Conservation (phyloP, 2,888 invertebrate genomes). For the Aphrophora alni region DNA sequence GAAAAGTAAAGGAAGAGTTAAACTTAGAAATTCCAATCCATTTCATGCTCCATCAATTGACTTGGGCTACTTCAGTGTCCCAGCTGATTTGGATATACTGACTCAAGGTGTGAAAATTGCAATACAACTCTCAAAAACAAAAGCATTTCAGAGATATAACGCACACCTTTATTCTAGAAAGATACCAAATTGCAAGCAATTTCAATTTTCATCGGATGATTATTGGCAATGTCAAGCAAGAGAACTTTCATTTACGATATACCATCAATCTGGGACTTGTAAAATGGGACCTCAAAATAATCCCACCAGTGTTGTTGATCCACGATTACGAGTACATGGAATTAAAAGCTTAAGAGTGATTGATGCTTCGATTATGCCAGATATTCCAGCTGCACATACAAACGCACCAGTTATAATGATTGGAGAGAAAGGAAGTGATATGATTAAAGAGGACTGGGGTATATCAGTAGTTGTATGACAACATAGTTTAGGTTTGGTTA, state of each 20-base stretch:
- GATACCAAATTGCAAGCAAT: conserved; percentile 63
- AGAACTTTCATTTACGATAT: conserved; percentile 66
- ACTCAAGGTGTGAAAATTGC: conserved; percentile 66
- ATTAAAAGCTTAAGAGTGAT: conserved; percentile 68
- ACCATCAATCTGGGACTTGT: conserved; percentile 67
- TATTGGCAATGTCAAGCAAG: conserved; percentile 73
- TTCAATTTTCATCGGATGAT: conserved; percentile 63
- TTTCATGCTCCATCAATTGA: conserved; percentile 69
- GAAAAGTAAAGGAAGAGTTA: conserved; percentile 70
- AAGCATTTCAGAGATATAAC: conserved; percentile 66
- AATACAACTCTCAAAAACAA: conserved; percentile 63
- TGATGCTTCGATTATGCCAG: conserved; percentile 73
- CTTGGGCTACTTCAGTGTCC: conserved; percentile 70
- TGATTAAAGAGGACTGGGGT: conserved; percentile 52
- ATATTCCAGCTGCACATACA: conserved; percentile 69
- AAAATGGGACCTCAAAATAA: conserved; percentile 64
- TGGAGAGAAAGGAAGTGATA: conserved; percentile 66
- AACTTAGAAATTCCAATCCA: conserved; percentile 69
- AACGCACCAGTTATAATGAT: conserved; percentile 74
- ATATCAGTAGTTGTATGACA: not conserved
- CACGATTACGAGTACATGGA: conserved; percentile 65
- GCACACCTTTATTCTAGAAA: conserved; percentile 62
- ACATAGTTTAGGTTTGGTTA: too few species aligned
- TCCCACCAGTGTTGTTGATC: conserved; percentile 64
- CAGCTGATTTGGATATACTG: conserved; percentile 68